phyloP scores from a whole-genome alignment of 2,888 invertebrate genomes.

The Calliphora vomitoria region DNA sequence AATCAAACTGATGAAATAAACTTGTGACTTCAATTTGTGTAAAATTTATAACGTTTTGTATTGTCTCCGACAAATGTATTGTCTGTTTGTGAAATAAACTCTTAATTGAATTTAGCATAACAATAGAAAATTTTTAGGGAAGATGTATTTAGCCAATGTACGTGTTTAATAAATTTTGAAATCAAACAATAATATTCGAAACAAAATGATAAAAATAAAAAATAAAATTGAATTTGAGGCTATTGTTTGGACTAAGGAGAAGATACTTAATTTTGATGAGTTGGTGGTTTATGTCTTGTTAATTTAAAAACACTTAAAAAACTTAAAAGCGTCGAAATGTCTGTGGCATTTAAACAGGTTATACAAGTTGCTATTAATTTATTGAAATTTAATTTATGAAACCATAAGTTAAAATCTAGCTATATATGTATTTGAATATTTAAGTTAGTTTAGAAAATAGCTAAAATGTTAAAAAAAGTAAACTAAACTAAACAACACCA shows the following conservation, averaged over 20 bases:
- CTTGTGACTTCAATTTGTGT: constrained; percentile 18
- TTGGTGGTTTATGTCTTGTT: constrained; percentile 22
- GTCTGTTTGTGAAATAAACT: constrained; percentile 19
- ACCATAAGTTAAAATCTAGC: neutral
- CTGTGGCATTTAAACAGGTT: neutral
- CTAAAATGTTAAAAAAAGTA: neutral
- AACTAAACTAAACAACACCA: neutral
- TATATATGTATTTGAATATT: neutral
- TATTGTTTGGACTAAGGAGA: neutral
- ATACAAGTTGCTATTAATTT: constrained; percentile 20
- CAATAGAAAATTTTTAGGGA: constrained; percentile 25
- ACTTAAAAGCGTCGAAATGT: neutral
- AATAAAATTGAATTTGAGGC: constrained; percentile 14
- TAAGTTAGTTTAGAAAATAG: neutral
- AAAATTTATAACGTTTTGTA: constrained; percentile 16
- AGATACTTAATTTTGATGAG: constrained; percentile 8
- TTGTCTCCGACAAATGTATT: constrained; percentile 5
- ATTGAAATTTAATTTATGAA: neutral
- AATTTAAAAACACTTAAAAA: neutral
- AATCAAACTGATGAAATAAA: constrained; percentile 50
- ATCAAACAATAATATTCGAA: constrained; percentile 7
- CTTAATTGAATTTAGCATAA: constrained; percentile 59
- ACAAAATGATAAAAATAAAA: neutral
- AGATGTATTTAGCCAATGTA: neutral
- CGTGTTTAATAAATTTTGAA: constrained; percentile 1